Evolutionary conservation across 2,797 vertebrate genomes (phyloP).

Genomic region (Gymnothorax reevesii): DNA sequence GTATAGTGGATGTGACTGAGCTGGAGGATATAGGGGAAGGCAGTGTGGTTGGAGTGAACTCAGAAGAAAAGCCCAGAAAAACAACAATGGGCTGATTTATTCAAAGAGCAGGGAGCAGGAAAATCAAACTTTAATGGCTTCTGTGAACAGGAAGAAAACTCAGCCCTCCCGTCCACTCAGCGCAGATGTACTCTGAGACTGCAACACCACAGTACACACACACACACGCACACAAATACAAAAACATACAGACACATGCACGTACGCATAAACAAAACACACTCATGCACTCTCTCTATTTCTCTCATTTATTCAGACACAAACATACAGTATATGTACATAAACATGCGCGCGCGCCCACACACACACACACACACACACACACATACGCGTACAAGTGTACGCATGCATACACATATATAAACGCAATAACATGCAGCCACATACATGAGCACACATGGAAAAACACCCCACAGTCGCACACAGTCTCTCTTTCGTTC

Average conservation of each 20-base stretch:
- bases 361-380: too few relatives aligned
- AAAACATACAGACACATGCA: constrained; percentile 55
- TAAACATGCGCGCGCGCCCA: too few relatives aligned
- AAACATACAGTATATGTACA: too few relatives aligned
- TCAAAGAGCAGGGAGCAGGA: constrained; percentile 69
- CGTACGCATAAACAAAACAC: constrained; percentile 47
- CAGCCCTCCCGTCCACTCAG: constrained; percentile 13
- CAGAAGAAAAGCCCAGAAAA: constrained; percentile 58
- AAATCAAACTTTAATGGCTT: constrained; percentile 79
- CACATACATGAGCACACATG: not conserved
- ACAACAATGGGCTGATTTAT: constrained; percentile 73
- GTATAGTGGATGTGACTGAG: not conserved
- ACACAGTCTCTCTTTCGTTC: not conserved
- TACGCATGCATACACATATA: too few relatives aligned
- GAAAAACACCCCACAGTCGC: not conserved
- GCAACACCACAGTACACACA: constrained; percentile 16
- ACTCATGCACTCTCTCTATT: not conserved
- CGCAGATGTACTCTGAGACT: constrained; percentile 7
- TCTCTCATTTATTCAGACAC: too few relatives aligned
- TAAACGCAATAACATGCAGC: not conserved
- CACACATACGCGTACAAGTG: too few relatives aligned
- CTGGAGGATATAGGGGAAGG: not conserved
- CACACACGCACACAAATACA: constrained; percentile 49
- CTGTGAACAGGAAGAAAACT: constrained; percentile 56
- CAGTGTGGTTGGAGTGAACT: not conserved